A percentile compares a stretch with the other conserved stretches of the same genome.
Conservation (phyloP, 2,113 vertebrate species). For the Lipotes vexillifer region DNA sequence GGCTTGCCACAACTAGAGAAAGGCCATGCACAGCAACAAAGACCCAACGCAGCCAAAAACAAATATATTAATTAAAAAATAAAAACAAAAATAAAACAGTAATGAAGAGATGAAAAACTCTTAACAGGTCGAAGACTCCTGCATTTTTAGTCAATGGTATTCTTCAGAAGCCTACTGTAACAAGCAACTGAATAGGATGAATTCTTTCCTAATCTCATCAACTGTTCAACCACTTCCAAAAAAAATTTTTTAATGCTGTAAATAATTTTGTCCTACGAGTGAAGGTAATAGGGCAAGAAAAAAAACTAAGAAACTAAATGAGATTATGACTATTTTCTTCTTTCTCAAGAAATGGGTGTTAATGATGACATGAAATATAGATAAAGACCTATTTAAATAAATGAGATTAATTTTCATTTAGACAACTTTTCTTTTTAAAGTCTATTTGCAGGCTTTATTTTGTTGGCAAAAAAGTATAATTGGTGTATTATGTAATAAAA, state of each 20-base stretch:
- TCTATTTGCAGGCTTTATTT: conserved; percentile 52
- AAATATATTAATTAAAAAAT: too few relatives aligned
- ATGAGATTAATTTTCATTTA: conserved; percentile 56
- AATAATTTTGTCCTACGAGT: conserved; percentile 53
- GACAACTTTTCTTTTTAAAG: conserved; percentile 44
- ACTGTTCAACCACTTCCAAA: conserved; percentile 21
- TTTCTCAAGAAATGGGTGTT: conserved; percentile 46
- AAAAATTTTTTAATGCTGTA: conserved; percentile 1
- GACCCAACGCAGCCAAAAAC: too few relatives aligned
- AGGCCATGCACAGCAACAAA: too few relatives aligned
- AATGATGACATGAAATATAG: conserved; percentile 45
- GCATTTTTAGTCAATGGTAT: background rate
- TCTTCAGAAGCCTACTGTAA: background rate
- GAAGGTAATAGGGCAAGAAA: conserved; percentile 56
- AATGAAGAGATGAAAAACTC: background rate
- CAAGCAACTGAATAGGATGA: background rate
- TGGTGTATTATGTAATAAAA: conserved; percentile 53
- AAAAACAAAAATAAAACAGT: background rate
- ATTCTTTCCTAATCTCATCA: conserved; percentile 15
- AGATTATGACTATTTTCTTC: background rate
- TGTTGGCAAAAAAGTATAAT: conserved; percentile 62
- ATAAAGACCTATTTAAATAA: conserved; percentile 46
- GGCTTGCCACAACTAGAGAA: too few relatives aligned
- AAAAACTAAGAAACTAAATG: conserved; percentile 47
- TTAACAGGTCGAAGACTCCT: background rate